Evolutionary conservation across 37 sponge, comb jelly and placozoan species (phyloP), one percentile per base, ranked within the genome.

Genomic region (Chondrosia reniformis): DNA sequence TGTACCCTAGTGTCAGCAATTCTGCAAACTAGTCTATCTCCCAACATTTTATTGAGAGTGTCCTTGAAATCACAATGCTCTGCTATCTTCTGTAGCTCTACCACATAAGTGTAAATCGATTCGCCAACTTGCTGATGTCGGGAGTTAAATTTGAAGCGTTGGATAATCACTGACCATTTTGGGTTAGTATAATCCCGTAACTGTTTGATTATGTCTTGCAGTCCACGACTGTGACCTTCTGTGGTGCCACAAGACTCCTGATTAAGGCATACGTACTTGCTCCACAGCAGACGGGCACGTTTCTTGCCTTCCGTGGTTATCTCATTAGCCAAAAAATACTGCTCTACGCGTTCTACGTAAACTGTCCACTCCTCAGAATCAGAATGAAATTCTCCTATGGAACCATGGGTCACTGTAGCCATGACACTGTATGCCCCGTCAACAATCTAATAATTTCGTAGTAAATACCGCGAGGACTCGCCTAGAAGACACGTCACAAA

Each of bases 101-200:
- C 78, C 7, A 37, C 45, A 55, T 56, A 85, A 2, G 32, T 41
- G 4, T 65, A 66, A 22, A 79, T 42, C 2, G 41, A 37, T 46
- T 74, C 86, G 0, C 52, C 46, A 25, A 22, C 37, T 28, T 5
- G 3, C 64, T 79, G 79, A 1, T 56, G 45, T 24, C 85, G 31
- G 27, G 10, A 4, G 55, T 85, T 75, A 61, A 85, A 85, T 27
- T 75, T 75, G 76, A 80, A 85, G 15, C 86, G 58, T 41, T 85
- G 67, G 7, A 67, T 56, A 3, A 79, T 85, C n/a, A 72, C 46
- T 0, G 45, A 33, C 37, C 38, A 30, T 13, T 59, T 59, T 7
- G 61, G 61, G 30, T 59, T 30, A 59, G 7, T 30, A 13, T 59
- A 30, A 7, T 59, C 4, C 4, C 61, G 61, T 13, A 59, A 59